Base-by-base conservation (phyloP, 1,140 invertebrate genomes). In the Heterodera schachtii region DNA sequence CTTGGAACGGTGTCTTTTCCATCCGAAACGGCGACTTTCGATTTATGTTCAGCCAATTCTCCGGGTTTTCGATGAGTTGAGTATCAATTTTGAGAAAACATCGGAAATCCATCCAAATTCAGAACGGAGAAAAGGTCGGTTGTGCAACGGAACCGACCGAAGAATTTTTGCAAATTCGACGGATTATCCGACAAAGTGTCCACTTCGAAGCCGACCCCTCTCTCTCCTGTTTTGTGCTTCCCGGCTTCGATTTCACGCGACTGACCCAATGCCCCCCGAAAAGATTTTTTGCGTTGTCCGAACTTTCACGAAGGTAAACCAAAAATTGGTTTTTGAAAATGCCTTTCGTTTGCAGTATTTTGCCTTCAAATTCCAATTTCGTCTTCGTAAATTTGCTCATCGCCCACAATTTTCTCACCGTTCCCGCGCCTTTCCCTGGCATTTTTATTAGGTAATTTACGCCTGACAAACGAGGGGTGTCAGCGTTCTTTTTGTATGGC, bases 41-140 rank as follows among this genome's bases (percentile, higher is more conserved):
- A 69, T 83, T 11, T 71, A 66, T 46, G 71, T 83, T 9, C 82
- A 83, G 52, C 82, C 82, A 3, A 44, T 83, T 46, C 52, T 82
- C 4, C 57, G 44, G 16, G 13, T 83, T 78, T 41, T 83, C 11
- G 80, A 81, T 73, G 73, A 84, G 81, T 78, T 83, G 71, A 19
- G 5, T 52, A 52, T 8, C 16, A 8, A 52, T 52, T 52, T 52
- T 52, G 52, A 16, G 52, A 16, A 19, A 41, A 49, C 31, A 16
- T 13, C n/a, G 66, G 19, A n/a, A 81, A 21, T 49, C 19, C 31
- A 66, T 31, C 31, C 8, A 75, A 43, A 64, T 82, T 52, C 43
- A 83, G 82, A 60, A 57, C 19, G 73, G 73, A 11, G 47, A 75
- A 49, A 44, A 70, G 57, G 31, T 83, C 13, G 46, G 43, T 13